Evolutionary conservation across 1,140 invertebrate species (phyloP), one percentile per base, ranked within the genome.

Genomic region (Venustaconcha ellipsiformis): DNA sequence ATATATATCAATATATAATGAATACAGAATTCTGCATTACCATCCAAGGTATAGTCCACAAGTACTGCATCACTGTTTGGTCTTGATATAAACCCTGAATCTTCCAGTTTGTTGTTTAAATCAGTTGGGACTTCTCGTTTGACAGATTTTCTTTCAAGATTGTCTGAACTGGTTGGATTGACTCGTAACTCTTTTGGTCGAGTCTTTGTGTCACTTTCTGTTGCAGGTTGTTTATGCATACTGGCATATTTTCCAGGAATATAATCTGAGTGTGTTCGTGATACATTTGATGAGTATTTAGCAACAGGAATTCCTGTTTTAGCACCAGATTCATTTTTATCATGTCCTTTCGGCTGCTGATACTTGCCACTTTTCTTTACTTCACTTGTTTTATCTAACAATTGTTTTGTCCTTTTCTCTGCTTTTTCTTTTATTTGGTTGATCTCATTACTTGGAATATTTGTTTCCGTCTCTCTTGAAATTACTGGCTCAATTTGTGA

Each of bases 41-140:
- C 37, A 48, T 48, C 37, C 11, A 11, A 48, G 37, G 37, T 8
- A 48, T 48, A 48, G 37, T 79, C 83, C 66, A 68, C 80, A 58
- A 85, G 66, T 20, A 83, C 78, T 57, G 82, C 84, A 80, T 85
- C 85, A 81, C 84, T 84, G 17, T 70, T 79, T 18, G 85, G 83
- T 11, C 83, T 74, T 17, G 85, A 83, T 17, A 78, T 77, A 67
- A 84, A 83, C 63, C 84, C 84, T 56, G 84, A 84, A 70, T 87
- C 84, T 62, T 70, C 63, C 48, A 82, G 76, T 80, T 76, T 80
- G 70, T 66, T 78, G 23, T 76, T 78, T 26, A 72, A 62, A 56
- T 72, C 79, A 72, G 64, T 70, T 57, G 72, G 72, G 8, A n/a
- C 12, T 62, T 77, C 75, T 67, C 23, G 68, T 71, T 71, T 77